These are phyloP conservation scores for Tupaia chinensis DNA, from an alignment of 2,113 vertebrate species.

Conservation along the genomic window DNA sequence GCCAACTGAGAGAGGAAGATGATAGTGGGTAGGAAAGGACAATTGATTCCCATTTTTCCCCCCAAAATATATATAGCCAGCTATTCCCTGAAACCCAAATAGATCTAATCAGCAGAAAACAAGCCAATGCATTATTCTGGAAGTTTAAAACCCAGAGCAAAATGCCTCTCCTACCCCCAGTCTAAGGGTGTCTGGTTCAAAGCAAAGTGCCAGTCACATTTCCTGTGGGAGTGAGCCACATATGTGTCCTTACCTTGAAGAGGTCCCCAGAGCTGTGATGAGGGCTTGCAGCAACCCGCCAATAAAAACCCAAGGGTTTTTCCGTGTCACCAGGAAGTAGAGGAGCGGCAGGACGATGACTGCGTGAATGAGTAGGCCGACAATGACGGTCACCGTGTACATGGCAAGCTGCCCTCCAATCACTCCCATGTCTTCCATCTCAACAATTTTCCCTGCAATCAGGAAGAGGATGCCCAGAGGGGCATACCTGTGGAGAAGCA, in stretches of 20 bases:
- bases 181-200: neutral
- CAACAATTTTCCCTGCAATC: constrained; percentile 98
- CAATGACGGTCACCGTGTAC: constrained; percentile 97
- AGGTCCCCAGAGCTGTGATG: constrained; percentile 96
- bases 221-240: neutral
- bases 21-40: neutral
- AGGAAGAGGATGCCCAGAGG: constrained; percentile 97
- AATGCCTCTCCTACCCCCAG: neutral
- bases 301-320: constrained; percentile 97
- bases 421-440: constrained; percentile 98
- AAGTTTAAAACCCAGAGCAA: neutral
- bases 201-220: neutral
- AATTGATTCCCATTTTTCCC: neutral
- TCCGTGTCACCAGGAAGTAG: constrained; percentile 95
- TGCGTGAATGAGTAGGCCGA: constrained; percentile 95
- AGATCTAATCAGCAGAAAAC: neutral
- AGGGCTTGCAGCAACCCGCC: constrained; percentile 96
- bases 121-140: neutral
- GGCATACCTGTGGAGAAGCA: constrained; percentile 91
- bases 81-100: neutral
- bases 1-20: neutral
- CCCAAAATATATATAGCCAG: neutral
- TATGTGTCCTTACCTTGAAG: constrained; percentile 91
- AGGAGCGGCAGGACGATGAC: constrained; percentile 95
- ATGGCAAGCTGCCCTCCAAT: constrained; percentile 98